Conservation (phyloP, 2,888 invertebrate genomes). For the Hirtodrosophila confusa region DNA sequence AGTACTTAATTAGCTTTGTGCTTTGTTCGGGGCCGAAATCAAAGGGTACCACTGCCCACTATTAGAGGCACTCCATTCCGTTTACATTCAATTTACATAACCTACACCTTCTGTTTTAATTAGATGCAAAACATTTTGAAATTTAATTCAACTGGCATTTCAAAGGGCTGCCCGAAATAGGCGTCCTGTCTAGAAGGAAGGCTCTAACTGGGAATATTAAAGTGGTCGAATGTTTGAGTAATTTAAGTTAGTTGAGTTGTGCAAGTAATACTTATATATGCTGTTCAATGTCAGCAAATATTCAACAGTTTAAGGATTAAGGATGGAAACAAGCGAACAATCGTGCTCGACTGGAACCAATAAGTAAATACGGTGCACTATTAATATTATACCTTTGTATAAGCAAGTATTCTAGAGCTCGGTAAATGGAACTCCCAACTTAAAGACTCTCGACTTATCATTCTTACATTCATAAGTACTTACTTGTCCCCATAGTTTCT, state of each 20-base stretch:
- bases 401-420: too few relatives aligned
- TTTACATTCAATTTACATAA: conserved; percentile 22
- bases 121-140: conserved; percentile 10
- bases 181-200: neutral
- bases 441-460: too few relatives aligned
- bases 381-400: too few relatives aligned
- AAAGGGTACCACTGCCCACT: conserved; percentile 16
- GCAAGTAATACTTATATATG: too few relatives aligned
- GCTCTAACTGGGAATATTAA: neutral
- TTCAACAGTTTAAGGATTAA: too few relatives aligned
- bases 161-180: neutral
- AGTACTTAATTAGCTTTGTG: conserved; percentile 47
- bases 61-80: conserved; percentile 13
- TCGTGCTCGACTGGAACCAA: too few relatives aligned
- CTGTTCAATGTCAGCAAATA: too few relatives aligned
- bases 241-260: too few relatives aligned
- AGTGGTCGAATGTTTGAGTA: neutral
- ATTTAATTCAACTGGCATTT: conserved; percentile 20
- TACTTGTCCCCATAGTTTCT: neutral
- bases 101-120: conserved; percentile 24
- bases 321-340: too few relatives aligned
- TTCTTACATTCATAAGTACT: too few relatives aligned
- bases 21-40: conserved; percentile 35
- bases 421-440: too few relatives aligned
- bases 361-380: too few relatives aligned